Base-by-base conservation (phyloP, 2,888 invertebrate species). In the Oligia strigilis region DNA sequence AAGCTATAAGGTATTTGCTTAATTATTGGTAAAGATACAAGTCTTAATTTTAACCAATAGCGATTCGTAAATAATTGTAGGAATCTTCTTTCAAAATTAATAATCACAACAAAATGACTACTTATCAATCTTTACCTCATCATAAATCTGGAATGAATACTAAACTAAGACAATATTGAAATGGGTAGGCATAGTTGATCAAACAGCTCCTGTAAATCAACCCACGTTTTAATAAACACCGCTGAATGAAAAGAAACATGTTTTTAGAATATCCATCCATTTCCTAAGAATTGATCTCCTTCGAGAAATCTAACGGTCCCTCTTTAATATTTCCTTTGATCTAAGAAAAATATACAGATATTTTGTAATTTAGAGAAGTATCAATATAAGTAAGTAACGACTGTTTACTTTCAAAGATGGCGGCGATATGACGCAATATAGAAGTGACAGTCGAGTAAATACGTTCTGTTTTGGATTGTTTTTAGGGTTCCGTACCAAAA, bases 301-400 rank as follows among this genome's bases (percentile, higher is more conserved):
- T 81, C 55, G 87, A 85, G 89, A 82, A 85, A 81, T 88, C 80
- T 1, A 76, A 52, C 71, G 67, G 80, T 71, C 72, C 75, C 52
- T 70, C 72, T 82, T 78, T 72, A 84, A 88, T 87, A 80, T 78
- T 85, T 55, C 40, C 82, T 88, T 88, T 88, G 89, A 87, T 84
- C 84, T 80, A 40, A 55, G 69, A 80, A 80, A 83, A 83, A 88
- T 83, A 86, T 70, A 78, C 77, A 77, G 79, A 81, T 81, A 81
- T 71, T 83, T 70, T 73, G 79, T 86, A 84, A 88, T 87, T 83
- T 83, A 76, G 52, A 76, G 40, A 65, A 86, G 84, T 84, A 84
- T 78, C 72, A 83, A 83, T 79, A 78, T 69, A 81, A 87, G 80
- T 77, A 82, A 85, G 75, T 80, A 83, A 78, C 52, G 64, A 75